Evolutionary conservation across 2,888 invertebrate genomes (phyloP).

Genomic region (Bhutanitis thaidina): DNA sequence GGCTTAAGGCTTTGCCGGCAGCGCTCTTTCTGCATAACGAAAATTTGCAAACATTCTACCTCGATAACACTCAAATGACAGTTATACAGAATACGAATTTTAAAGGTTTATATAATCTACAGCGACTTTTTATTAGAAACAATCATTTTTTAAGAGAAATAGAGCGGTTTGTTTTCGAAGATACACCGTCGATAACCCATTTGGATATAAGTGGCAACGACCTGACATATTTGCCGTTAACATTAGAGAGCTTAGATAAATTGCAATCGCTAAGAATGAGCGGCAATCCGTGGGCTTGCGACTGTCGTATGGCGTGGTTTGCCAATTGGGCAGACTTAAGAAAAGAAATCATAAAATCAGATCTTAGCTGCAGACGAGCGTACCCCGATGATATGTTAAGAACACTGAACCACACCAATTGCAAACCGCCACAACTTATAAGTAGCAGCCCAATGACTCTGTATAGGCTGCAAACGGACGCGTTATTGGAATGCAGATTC

Average conservation of each 20-base stretch:
- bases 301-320: slow-evolving; percentile 92
- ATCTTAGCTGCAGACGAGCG: slow-evolving; percentile 82
- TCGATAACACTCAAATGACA: slow-evolving; percentile 84
- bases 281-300: slow-evolving; percentile 91
- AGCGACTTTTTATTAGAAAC: slow-evolving; percentile 80
- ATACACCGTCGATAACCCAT: slow-evolving; percentile 80
- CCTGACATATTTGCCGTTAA: slow-evolving; percentile 84
- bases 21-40: slow-evolving; percentile 83
- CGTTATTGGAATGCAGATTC: slow-evolving; percentile 87
- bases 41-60: slow-evolving; percentile 78
- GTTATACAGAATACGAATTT: slow-evolving; percentile 83
- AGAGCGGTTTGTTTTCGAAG: slow-evolving; percentile 81
- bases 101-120: slow-evolving; percentile 80
- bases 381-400: slow-evolving; percentile 85
- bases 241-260: slow-evolving; percentile 82
- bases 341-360: slow-evolving; percentile 74
- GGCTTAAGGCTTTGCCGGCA: slow-evolving; percentile 79
- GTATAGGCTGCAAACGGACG: slow-evolving; percentile 83
- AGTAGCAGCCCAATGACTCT: slow-evolving; percentile 81
- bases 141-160: slow-evolving; percentile 82
- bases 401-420: slow-evolving; percentile 85
- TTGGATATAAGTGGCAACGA: slow-evolving; percentile 86
- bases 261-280: slow-evolving; percentile 83
- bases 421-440: slow-evolving; percentile 82
- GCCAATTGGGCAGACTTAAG: slow-evolving; percentile 72